phyloP scores from a whole-genome alignment of 2,113 vertebrate genomes.

The Diadophis punctatus region DNA sequence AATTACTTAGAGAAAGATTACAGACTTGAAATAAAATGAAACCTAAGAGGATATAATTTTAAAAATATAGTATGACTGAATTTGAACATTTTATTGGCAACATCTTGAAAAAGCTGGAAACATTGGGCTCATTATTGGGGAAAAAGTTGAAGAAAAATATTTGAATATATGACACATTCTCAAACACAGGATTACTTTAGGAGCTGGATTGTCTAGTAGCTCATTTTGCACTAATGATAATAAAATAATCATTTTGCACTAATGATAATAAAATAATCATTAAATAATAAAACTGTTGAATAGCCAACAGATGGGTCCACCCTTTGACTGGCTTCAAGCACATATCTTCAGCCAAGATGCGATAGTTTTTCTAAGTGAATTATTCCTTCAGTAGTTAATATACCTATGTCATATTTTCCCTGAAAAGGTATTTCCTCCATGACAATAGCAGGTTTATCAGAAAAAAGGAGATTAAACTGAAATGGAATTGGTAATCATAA shows the following conservation, averaged over 20 bases:
- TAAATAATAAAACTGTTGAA: conserved; percentile 4
- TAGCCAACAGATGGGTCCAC: not conserved
- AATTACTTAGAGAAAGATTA: no score
- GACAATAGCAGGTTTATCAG: not conserved
- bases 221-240: conserved; percentile 6
- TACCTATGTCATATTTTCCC: not conserved
- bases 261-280: no score
- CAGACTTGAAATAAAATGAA: no score
- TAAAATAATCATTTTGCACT: no score
- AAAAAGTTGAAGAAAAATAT: no score
- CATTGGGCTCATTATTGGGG: no score
- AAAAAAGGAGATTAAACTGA: not conserved
- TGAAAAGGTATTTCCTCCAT: not conserved
- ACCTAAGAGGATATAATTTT: no score
- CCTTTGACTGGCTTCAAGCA: not conserved
- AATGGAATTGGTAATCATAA: not conserved
- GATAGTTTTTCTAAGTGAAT: conserved; percentile 1
- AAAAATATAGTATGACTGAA: no score
- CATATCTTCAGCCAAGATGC: not conserved
- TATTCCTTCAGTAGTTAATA: not conserved
- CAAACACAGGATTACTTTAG: not conserved
- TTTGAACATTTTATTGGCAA: no score
- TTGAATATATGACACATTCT: no score
- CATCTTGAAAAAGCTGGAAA: no score
- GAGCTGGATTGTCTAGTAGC: not conserved